Evolutionary conservation across 2,888 invertebrate species (phyloP), one percentile per base, ranked within the genome.

Genomic region (Chymomyza procnemis): DNA sequence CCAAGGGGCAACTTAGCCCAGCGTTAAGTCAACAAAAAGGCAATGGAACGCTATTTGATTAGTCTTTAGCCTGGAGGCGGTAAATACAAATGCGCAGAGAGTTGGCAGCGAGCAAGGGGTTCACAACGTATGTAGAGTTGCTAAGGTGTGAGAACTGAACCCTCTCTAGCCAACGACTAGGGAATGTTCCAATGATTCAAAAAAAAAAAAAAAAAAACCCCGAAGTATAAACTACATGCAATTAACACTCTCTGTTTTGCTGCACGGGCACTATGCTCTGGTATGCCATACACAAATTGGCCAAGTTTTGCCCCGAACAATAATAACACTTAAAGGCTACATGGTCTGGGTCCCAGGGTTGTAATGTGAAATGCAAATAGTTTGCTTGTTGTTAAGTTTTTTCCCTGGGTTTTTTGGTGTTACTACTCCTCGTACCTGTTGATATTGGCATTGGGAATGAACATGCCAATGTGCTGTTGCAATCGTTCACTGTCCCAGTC

Each of bases 391-490:
- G 14, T 18, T 18, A 8, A 69, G 79, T 80, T 74, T 63, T 71
- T 61, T 22, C 18, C 8, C 46, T 62, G 30, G 34, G 41, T 16
- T 41, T 62, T 55, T 16, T 71, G 73, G 71, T 74, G 65, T 71
- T 83, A 78, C 81, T 83, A 78, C 81, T 71, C 71, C 67, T 74
- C 65, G 69, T 83, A 78, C 83, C 81, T 81, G 81, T 83, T 81
- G 81, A 64, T 69, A 68, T 59, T 65, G 69, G 70, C 69, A 68
- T 71, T 63, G 68, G 65, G 30, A 30, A 30, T 18, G 50, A n/a
- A 9, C 6, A 9, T 41, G 41, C 52, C 2, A 41, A 41, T 41
- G 18, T 26, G 6, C 8, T 26, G 6, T 26, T 26, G 26, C 26
- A 26, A 26, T 6, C 50, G 34, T 41, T 5, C 12, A 12, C 2